Conservation (phyloP, 2,113 vertebrate species). For the Rattus norvegicus region DNA sequence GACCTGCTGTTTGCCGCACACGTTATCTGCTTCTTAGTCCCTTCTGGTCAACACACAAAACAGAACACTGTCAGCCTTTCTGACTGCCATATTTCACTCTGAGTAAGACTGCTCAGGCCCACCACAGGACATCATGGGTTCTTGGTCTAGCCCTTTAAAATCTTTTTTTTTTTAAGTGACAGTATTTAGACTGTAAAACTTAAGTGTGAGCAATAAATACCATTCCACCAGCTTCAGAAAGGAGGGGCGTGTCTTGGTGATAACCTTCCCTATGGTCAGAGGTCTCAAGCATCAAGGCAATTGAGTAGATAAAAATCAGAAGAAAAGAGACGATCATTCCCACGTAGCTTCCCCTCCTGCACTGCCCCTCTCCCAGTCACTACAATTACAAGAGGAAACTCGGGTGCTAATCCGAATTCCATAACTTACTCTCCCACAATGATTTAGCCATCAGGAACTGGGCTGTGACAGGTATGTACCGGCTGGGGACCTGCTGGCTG, state of each 20-base stretch:
- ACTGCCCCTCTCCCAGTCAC: not conserved
- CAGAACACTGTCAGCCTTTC: not conserved
- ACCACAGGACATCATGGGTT: not conserved
- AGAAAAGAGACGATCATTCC: not conserved
- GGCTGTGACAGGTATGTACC: too few species aligned
- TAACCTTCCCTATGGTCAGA: slow-evolving; percentile 34
- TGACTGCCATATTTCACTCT: not conserved
- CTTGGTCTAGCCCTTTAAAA: too few species aligned
- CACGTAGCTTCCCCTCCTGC: not conserved
- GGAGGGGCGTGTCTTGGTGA: not conserved
- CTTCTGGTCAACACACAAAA: slow-evolving; percentile 37
- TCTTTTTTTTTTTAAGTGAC: not conserved
- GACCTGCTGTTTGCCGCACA: not conserved
- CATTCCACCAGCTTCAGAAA: slow-evolving; percentile 12
- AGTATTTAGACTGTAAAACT: slow-evolving; percentile 14
- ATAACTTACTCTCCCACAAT: not conserved
- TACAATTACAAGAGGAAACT: slow-evolving; percentile 33
- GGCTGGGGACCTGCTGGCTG: too few species aligned
- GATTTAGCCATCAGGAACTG: not conserved
- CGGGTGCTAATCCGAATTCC: not conserved
- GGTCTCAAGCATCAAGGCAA: slow-evolving; percentile 13
- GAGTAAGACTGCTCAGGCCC: slow-evolving; percentile 6
- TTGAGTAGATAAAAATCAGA: slow-evolving; percentile 11
- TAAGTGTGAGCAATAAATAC: slow-evolving; percentile 60
- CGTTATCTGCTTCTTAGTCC: slow-evolving; percentile 2